These are phyloP conservation scores for Listrodromus nycthemerus DNA, from an alignment of 2,888 invertebrate genomes.

Conservation along the genomic window DNA sequence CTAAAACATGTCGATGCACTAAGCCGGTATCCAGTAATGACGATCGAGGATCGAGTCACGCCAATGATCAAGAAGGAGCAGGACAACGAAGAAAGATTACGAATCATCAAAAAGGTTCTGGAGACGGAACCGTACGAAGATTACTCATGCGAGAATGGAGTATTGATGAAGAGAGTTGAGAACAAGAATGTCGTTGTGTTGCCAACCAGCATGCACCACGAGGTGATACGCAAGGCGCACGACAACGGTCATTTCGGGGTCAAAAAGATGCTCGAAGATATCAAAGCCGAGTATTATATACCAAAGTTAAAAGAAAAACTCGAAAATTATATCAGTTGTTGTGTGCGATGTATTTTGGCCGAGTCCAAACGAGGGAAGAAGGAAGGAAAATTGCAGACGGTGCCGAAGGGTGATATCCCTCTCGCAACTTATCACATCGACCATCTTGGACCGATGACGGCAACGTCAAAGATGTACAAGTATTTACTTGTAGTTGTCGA, in stretches of 20 bases:
- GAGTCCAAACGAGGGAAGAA: conserved; percentile 73
- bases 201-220: conserved; percentile 46
- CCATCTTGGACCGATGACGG: conserved; percentile 76
- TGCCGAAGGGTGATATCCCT: conserved; percentile 74
- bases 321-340: conserved; percentile 59
- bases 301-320: conserved; percentile 57
- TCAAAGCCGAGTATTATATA: conserved; percentile 61
- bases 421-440: conserved; percentile 77
- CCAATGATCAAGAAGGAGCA: conserved; percentile 40
- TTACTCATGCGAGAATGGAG: conserved; percentile 45
- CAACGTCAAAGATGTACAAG: conserved; percentile 75
- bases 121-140: conserved; percentile 56
- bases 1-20: conserved; percentile 48
- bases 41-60: conserved; percentile 39
- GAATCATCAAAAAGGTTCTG: conserved; percentile 55
- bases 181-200: conserved; percentile 38
- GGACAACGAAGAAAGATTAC: conserved; percentile 59
- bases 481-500: conserved; percentile 77
- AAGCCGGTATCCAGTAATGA: conserved; percentile 60
- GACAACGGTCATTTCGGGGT: conserved; percentile 59
- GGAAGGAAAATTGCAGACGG: conserved; percentile 72
- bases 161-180: conserved; percentile 44
- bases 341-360: conserved; percentile 73
- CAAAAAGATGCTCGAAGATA: conserved; percentile 49
- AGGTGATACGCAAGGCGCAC: conserved; percentile 55